Percentiles rank a stretch among this genome's conserved stretches.
Evolutionary conservation across 1,140 invertebrate species (phyloP).

Genomic region (Pentalonia nigronervosa): DNA sequence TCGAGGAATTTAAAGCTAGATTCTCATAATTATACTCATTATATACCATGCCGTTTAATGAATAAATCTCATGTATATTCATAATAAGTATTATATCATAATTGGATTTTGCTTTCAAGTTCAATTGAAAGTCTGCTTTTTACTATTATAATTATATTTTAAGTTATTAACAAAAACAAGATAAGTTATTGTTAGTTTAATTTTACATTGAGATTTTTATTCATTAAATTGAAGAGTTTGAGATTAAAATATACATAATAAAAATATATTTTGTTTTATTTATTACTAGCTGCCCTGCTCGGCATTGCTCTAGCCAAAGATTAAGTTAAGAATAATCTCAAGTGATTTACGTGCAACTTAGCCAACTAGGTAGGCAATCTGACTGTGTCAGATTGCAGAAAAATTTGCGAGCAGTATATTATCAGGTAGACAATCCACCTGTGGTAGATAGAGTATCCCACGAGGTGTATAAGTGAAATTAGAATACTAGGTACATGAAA

Average conservation of each 20-base stretch:
- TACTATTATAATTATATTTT: background rate
- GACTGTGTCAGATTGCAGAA: no score
- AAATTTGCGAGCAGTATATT: no score
- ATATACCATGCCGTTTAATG: background rate
- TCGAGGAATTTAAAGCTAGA: slow-evolving; percentile 31
- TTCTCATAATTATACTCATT: slow-evolving; percentile 7
- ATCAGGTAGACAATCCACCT: no score
- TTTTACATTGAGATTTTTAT: background rate
- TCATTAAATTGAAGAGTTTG: background rate
- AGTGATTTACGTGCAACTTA: no score
- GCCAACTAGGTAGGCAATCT: no score
- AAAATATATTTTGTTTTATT: background rate
- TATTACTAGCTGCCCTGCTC: no score
- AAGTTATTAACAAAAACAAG: background rate
- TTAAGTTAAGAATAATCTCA: no score
- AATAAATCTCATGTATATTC: background rate
- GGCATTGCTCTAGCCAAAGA: no score
- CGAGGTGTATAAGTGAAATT: no score
- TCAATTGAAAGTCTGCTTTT: background rate
- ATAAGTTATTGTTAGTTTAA: background rate
- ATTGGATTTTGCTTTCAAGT: background rate
- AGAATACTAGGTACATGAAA: no score
- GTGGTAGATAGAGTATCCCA: no score
- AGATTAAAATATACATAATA: background rate
- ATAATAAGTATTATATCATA: background rate